Base-by-base conservation (phyloP, 2,888 invertebrate genomes). In the Nephrotoma appendiculata region DNA sequence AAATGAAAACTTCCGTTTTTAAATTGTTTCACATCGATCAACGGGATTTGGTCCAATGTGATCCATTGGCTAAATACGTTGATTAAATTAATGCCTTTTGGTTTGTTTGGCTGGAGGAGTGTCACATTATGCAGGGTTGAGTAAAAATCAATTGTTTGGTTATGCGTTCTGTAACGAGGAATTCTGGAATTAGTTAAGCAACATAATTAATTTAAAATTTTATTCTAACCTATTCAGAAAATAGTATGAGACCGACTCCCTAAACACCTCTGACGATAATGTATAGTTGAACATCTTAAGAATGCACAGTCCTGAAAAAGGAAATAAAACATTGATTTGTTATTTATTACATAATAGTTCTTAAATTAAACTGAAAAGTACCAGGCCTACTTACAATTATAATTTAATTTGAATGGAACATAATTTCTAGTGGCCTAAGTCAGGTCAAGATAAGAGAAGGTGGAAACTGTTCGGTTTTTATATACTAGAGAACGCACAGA, bases 231-330 rank as follows among this genome's bases (percentile, higher is more conserved):
- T 86, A 45, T 87, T 86, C 2, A 44, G n/a, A n/a, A 87, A 85
- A 57, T 87, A 87, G 45, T 86, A 42, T n/a, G 85, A 85, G 4
- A 87, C 57, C 0, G 87, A 86, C 41, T 84, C 85, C 41, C n/a
- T 83, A 41, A 87, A 44, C 5, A 87, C 87, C 2, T 57, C 19
- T 42, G 86, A 86, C 2, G 86, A 85, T 2, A 87, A 48, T 44
- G 87, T 86, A 41, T 12, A 85, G 6, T 86, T 83, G 6, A 87
- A 83, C 87, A 87, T 87, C 83, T 86, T 48, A n/a, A 87, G 83
- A 19, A 87, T 44, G 31, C 87, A 86, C 15, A 86, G 85, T 5
- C 71, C 71, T 71, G 31, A 31, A 31, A 31, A 71, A 31, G 31
- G 31, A 3, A 31, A 31, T 2, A 31, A 31, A 31, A 31, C 2